Base-by-base conservation (phyloP, 2,797 vertebrate genomes). In the Remorina albescens region DNA sequence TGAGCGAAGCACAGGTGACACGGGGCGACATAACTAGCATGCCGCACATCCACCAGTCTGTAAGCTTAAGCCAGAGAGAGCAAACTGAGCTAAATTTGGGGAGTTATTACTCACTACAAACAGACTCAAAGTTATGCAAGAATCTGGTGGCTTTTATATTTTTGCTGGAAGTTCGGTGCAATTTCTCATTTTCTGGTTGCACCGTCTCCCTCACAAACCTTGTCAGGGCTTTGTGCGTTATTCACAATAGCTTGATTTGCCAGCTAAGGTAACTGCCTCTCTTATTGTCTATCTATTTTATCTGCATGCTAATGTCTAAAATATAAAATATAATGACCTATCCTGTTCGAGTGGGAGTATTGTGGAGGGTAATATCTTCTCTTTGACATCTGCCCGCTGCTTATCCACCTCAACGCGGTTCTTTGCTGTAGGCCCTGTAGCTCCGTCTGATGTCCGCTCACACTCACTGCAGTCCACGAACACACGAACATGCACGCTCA, bases 401-500 rank as follows among this genome's bases (percentile, higher is more conserved):
- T 78, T 30, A 64, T 91, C 82, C 80, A 89, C 87, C 80, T 87
- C 73, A 18, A 72, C 51, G 47, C 78, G 0, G 83, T 69, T 89
- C 67, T 63, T 75, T 41, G 80, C 86, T 66, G 78, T 28, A 77
- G 85, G 86, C 77, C 76, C 37, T 59, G 78, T 57, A 78, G 80
- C 78, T 78, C 84, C 30, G 84, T 91, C 90, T 91, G 88, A 90
- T 86, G 83, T 91, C 87, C 77, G 78, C 89, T 89, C 86, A 86
- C 88, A 76, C 88, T 73, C 42, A 55, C 59, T 28, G 56, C 56
- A 39, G 47, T 41, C 56, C 4, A 2, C 4, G 1, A 51, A 46
- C 69, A 51, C 58, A 57, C 37, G 2, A 34, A 28, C 72, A 25
- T 16, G 30, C 50, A 13, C 68, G 19, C 58, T 5, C 9, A 6